A percentile compares a stretch with the other conserved stretches of the same genome.
These are phyloP conservation scores for Onychomys leucogaster DNA, from an alignment of 2,797 vertebrate species.

Conservation along the genomic window DNA sequence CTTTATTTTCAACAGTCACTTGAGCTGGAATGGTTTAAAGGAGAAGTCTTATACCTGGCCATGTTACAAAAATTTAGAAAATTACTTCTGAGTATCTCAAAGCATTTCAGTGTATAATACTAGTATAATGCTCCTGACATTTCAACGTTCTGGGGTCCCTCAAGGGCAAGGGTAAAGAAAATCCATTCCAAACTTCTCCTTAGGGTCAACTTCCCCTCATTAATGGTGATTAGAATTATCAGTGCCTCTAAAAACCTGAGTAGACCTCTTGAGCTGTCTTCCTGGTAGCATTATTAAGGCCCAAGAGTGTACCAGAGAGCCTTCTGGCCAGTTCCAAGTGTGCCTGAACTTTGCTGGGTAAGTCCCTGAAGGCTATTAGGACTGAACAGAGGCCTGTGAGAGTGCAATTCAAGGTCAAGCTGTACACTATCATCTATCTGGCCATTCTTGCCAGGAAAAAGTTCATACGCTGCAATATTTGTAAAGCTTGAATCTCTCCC, in stretches of 20 bases:
- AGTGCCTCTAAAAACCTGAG: constrained; percentile 1
- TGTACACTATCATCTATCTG: background rate
- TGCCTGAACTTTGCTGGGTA: background rate
- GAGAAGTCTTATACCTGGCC: constrained; percentile 46
- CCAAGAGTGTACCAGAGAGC: background rate
- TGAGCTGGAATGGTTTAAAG: constrained; percentile 33
- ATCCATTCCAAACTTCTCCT: constrained; percentile 56
- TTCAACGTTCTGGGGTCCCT: constrained; percentile 22
- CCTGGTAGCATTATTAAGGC: constrained; percentile 40
- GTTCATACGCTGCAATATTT: background rate
- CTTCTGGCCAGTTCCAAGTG: constrained; percentile 20
- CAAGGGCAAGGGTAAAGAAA: constrained; percentile 63
- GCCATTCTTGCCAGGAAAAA: constrained; percentile 30
- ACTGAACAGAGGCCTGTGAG: background rate
- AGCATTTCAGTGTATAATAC: constrained; percentile 66
- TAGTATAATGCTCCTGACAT: constrained; percentile 65
- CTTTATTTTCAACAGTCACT: constrained; percentile 64
- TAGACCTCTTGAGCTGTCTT: constrained; percentile 32
- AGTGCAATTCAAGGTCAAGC: constrained; percentile 48
- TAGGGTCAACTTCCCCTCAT: constrained; percentile 43
- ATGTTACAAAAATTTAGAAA: constrained; percentile 75
- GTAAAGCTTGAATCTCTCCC: background rate
- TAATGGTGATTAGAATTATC: constrained; percentile 48
- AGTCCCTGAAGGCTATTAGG: background rate
- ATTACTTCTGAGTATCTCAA: constrained; percentile 77